Evolutionary conservation across 2,113 vertebrate genomes (phyloP), one percentile per base, ranked within the genome.

Genomic region (Notechis scutatus): DNA sequence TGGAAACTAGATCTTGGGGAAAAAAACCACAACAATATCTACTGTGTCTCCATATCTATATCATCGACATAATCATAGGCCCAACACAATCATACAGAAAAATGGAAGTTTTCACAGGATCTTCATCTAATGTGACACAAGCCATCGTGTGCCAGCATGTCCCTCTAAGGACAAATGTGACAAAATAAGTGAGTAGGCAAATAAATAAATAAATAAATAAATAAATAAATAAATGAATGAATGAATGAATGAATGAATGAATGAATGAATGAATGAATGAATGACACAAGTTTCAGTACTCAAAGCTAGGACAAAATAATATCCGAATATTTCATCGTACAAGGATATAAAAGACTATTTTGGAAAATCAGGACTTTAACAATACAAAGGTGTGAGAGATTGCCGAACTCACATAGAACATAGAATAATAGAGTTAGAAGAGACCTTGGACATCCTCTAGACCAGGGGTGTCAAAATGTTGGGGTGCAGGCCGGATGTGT

Each of bases 401-500:
- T 74, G n/a, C n/a, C 12, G 5, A 74, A 74, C n/a, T 34, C 29
- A 74, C n/a, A 74, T 29, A 29, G 59, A 61, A 61, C 59, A 61
- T 61, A 61, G 59, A 61, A 61, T 24, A 59, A 59, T 4, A 26
- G 24, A 61, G 24, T 61, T 61, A 10, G 9, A 61, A 29, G 24
- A 29, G 24, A 61, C 59, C 24, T 12, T 29, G 24, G 24, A 61
- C 0, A 3, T 61, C 59, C 59, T 61, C 3, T 61, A 61, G 57
- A 21, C 20, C 56, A 57, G 56, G 20, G 5, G 56, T 57, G 56
- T 23, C 56, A 21, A 57, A 57, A 6, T 57, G 56, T 20, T 0
- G 5, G 56, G 1, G 5, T 20, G 5, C 0, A 0, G 56, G 56
- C 56, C 0, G 5, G 20, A 57, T 57, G 14, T 18, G 15, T 57